Evolutionary conservation across 2,113 vertebrate genomes (phyloP), one percentile per base, ranked within the genome.

Genomic region (Corvus cornix): DNA sequence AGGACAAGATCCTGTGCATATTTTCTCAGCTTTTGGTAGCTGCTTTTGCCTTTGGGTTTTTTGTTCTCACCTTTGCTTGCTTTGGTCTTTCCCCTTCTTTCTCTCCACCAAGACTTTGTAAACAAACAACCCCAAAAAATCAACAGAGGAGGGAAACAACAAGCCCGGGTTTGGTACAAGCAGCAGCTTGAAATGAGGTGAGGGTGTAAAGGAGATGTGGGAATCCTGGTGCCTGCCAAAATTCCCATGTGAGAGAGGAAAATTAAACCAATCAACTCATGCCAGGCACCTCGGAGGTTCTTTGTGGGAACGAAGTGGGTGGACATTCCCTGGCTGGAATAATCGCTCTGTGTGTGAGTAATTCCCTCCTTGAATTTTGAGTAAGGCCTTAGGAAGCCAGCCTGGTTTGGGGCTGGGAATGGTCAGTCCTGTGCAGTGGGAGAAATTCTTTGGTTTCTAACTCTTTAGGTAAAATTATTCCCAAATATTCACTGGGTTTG

Each of bases 281-380:
- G 75, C 85, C 94, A 90, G 63, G 75, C 83, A 84, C 74, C 75
- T 87, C 59, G 2, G 90, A 95, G 93, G 59, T 83, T 80, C n/a
- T 1, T n/a, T 93, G 79, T 97, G 90, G 95, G 92, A 97, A 96
- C 90, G 72, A 97, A 49, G 95, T 90, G 95, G 92, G 96, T 95
- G 96, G 93, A 93, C 68, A 6, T 78, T 94, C 72, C 80, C 85
- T 84, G 79, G 60, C 75, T 88, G 90, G 91, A 81, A 89, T 84
- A 44, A 75, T 66, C 62, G 20, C 2, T 2, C 9, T 28, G n/a
- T 23, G 52, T 43, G 73, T 96, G 95, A 96, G 86, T 93, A 94
- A 96, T 92, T 95, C 87, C 49, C 72, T 96, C 26, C 69, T 9
- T 74, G 62, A 92, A 83, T 96, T 97, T 86, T 75, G 80, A 92